Evolutionary conservation across 2,797 vertebrate species (phyloP).

Genomic region (Squalus acanthias): DNA sequence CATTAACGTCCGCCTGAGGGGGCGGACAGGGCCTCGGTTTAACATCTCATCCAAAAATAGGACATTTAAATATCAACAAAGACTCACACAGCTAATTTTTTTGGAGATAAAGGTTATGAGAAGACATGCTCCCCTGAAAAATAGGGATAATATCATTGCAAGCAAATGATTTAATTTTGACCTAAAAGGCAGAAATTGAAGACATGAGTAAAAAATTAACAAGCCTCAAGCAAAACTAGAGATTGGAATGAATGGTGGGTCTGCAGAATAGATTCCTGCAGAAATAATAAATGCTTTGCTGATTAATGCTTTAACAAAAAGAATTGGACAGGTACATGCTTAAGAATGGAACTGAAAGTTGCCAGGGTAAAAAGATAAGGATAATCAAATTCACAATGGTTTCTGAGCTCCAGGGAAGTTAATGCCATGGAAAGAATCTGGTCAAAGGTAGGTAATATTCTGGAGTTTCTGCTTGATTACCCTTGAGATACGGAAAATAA

Average conservation of each 20-base stretch:
- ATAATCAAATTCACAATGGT: neutral
- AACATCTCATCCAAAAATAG: too few species aligned
- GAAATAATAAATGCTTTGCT: neutral
- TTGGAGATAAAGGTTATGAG: neutral
- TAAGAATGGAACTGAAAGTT: neutral
- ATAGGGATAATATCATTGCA: neutral
- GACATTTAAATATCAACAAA: too few species aligned
- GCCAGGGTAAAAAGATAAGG: neutral
- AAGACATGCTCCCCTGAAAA: neutral
- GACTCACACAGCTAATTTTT: too few species aligned
- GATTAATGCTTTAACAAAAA: neutral
- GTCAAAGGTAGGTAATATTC: neutral
- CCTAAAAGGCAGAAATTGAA: neutral
- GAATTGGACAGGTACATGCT: neutral
- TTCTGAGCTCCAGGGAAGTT: neutral
- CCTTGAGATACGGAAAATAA: neutral
- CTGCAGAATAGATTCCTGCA: neutral
- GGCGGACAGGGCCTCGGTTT: too few species aligned
- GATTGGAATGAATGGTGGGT: neutral
- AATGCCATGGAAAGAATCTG: neutral
- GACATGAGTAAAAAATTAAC: neutral
- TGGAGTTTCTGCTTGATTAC: neutral
- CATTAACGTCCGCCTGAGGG: too few species aligned
- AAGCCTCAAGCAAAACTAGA: neutral
- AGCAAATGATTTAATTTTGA: neutral